Conservation (phyloP, 2,888 invertebrate species). For the Sinodicranocentrus sp. region DNA sequence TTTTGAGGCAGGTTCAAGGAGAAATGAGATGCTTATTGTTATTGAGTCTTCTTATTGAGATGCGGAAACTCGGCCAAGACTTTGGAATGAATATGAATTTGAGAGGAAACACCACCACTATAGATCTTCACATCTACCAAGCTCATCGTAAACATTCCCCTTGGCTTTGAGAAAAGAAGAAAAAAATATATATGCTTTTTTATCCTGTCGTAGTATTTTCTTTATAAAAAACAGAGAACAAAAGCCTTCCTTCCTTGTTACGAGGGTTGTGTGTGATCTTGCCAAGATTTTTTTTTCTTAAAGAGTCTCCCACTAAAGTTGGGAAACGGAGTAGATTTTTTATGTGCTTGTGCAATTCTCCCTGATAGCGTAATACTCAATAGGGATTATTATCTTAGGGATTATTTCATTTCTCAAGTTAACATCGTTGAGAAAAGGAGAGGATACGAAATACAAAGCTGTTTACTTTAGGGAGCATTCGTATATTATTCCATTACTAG, state of each 20-base stretch:
- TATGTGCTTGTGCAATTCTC: not conserved
- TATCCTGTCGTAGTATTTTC: not conserved
- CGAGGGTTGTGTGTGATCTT: not conserved
- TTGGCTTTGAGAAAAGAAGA: no score
- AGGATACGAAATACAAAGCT: not conserved
- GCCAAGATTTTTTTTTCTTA: conserved; percentile 4
- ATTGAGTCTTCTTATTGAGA: conserved; percentile 26
- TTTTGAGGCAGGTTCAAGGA: conserved; percentile 27
- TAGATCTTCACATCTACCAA: not conserved
- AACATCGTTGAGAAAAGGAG: not conserved
- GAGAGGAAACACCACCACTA: not conserved
- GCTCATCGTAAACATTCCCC: not conserved
- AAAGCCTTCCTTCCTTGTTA: not conserved
- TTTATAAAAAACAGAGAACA: not conserved
- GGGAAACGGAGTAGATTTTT: not conserved
- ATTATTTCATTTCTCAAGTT: not conserved
- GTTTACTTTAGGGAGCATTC: no score
- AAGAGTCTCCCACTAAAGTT: not conserved
- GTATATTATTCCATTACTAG: no score
- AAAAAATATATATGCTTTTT: no score
- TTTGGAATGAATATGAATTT: conserved; percentile 42
- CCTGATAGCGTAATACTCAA: not conserved
- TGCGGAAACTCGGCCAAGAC: conserved; percentile 53
- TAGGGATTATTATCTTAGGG: not conserved
- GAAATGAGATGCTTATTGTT: conserved; percentile 33